Evolutionary conservation across 1,140 invertebrate genomes (phyloP).

Genomic region (Microplitis mediator): DNA sequence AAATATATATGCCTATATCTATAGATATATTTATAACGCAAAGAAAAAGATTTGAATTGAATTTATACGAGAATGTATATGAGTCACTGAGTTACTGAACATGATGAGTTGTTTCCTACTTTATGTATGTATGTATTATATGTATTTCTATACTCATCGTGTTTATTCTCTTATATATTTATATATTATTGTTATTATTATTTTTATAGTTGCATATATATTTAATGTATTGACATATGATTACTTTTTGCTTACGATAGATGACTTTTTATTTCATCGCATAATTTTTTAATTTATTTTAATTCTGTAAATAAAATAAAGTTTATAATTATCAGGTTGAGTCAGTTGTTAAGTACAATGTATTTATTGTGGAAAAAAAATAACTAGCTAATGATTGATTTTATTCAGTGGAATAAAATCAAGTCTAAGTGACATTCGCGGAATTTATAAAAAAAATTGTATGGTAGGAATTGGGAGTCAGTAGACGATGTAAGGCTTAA

Average conservation of each 20-base stretch:
- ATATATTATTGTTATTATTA: not conserved
- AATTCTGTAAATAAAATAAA: too few relatives aligned
- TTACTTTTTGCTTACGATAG: too few relatives aligned
- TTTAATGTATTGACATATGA: not conserved
- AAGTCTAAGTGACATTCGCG: too few relatives aligned
- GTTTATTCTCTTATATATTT: not conserved
- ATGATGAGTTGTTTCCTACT: constrained; percentile 20
- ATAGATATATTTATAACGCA: too few relatives aligned
- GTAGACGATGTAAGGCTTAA: not conserved
- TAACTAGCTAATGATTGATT: not conserved
- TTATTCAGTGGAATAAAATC: too few relatives aligned
- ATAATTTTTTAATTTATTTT: too few relatives aligned
- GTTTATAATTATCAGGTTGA: not conserved
- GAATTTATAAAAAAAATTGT: not conserved
- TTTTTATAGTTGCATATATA: not conserved
- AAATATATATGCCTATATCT: too few relatives aligned
- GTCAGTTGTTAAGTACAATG: not conserved
- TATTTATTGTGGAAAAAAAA: not conserved
- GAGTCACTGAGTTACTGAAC: constrained; percentile 23
- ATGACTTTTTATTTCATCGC: too few relatives aligned
- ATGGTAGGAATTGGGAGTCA: not conserved
- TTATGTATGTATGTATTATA: not conserved
- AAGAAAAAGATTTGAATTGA: not conserved
- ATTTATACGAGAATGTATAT: constrained; percentile 20
- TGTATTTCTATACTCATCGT: not conserved